Conservation (phyloP, 2,113 vertebrate genomes). For the Ammodramus savannarum region DNA sequence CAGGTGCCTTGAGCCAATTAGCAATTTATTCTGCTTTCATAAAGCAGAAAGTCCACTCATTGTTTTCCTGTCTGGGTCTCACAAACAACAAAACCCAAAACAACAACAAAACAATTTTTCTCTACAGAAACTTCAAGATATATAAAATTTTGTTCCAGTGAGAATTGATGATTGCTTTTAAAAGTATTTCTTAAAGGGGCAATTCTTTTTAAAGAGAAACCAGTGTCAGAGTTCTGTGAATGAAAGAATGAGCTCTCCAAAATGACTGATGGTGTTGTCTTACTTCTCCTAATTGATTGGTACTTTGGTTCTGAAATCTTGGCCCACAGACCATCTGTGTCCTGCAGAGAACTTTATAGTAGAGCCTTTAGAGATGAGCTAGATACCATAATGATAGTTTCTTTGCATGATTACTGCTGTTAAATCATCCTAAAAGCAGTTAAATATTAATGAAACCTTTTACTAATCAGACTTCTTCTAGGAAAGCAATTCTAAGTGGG, state of each 20-base stretch:
- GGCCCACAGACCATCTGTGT: not conserved
- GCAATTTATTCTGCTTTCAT: not conserved
- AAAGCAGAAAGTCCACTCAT: not conserved
- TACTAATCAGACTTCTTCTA: slow-evolving; percentile 15
- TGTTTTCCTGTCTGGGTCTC: not conserved
- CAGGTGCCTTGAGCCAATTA: not conserved
- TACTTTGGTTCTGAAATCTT: slow-evolving; percentile 11
- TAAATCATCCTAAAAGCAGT: slow-evolving; percentile 36
- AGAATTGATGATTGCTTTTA: not conserved
- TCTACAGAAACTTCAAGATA: not conserved
- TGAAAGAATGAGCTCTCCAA: slow-evolving; percentile 26
- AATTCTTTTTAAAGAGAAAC: not conserved
- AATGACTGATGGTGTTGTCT: slow-evolving; percentile 16
- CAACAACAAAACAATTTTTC: not conserved
- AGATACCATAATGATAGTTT: not conserved
- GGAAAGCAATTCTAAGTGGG: slow-evolving; percentile 10
- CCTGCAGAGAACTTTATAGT: not conserved
- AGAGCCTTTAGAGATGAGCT: not conserved
- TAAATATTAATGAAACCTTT: slow-evolving; percentile 57
- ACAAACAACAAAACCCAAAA: not conserved
- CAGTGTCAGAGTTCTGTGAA: not conserved
- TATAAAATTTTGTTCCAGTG: not conserved
- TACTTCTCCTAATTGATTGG: not conserved
- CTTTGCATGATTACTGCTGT: not conserved
- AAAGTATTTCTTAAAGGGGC: not conserved